Base-by-base conservation (phyloP, 1,140 invertebrate species). In the Drosophila funebris region DNA sequence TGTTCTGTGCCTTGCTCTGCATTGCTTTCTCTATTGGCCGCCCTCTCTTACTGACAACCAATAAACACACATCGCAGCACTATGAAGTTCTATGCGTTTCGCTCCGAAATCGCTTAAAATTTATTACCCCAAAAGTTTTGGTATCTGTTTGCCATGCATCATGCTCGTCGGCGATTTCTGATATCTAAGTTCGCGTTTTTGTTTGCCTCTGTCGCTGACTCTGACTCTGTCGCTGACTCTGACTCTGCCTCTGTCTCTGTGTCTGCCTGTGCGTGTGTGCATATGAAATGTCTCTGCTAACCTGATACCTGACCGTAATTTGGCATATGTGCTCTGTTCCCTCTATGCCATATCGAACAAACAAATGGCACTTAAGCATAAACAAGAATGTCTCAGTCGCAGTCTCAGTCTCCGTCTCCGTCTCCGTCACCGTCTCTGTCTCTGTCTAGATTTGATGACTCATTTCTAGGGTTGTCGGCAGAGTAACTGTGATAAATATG, bases 51-150 rank as follows among this genome's bases (percentile, higher is more conserved):
- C 20, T 61, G n/a, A 16, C 29, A 63, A 29, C 58, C 39, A 41
- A 46, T 54, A 20, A 44, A 64, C 22, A 31, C 41, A 66, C 7
- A 31, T n/a, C n/a, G n/a, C 7, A 54, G 50, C 27, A 43, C 8
- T 31, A 33, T 37, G n/a, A n/a, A 41, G 37, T 67, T 61, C 53
- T 39, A 72, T 66, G 64, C 64, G 71, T 73, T 73, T 73, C 63
- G 48, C 70, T 78, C 43, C 52, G 52, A 78, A 88, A 83, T 77
- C 76, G 83, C 68, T 88, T 79, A 87, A 88, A 83, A 87, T 87
- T 87, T 87, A 87, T 87, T 87, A 73, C 83, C 83, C 75, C n/a
- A n/a, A 77, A 87, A 82, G 54, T 87, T 87, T 87, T 63, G 74
- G 74, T 78, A 78, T 72, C 82, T 87, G 75, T 88, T 78, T 46